A percentile compares a stretch with the other conserved stretches of the same genome.
Evolutionary conservation across 2,888 invertebrate genomes (phyloP).

Genomic region (Microctonus brassicae): DNA sequence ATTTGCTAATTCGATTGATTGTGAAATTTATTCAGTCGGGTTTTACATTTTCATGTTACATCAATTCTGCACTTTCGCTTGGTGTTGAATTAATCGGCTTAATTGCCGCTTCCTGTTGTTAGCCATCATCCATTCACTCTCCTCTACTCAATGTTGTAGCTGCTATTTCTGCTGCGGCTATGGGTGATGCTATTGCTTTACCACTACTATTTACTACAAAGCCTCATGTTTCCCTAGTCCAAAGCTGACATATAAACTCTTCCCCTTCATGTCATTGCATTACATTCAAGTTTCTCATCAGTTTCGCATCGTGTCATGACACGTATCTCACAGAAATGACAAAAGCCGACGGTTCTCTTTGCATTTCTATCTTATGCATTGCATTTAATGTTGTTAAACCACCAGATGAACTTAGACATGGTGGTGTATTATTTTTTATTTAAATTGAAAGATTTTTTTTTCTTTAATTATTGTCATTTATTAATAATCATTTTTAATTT

Average conservation of each 20-base stretch:
- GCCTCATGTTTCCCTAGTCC: not conserved
- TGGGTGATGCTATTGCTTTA: constrained; percentile 1
- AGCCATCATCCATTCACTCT: constrained; percentile 31
- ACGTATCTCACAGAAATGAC: constrained; percentile 48
- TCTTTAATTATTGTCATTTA: not conserved
- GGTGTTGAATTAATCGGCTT: constrained; percentile 61
- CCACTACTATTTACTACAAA: not conserved
- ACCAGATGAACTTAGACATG: constrained; percentile 38
- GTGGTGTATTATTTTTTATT: constrained; percentile 27
- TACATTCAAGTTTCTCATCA: constrained; percentile 6
- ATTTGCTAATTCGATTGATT: constrained; percentile 8
- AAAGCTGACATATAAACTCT: constrained; percentile 6
- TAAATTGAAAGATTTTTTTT: not conserved
- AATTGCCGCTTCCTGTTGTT: constrained; percentile 65
- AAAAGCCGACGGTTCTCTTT: constrained; percentile 58
- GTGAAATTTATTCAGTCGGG: constrained; percentile 28
- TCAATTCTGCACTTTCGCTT: constrained; percentile 60
- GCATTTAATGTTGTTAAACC: constrained; percentile 56
- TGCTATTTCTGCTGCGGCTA: not conserved
- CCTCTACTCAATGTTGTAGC: not conserved
- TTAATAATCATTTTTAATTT: not conserved
- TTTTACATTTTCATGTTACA: constrained; percentile 53
- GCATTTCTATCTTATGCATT: constrained; percentile 63
- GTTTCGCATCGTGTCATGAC: constrained; percentile 30
- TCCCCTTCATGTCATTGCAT: constrained; percentile 9